Conservation (phyloP, 2,888 invertebrate species). For the Heliconius sara region DNA sequence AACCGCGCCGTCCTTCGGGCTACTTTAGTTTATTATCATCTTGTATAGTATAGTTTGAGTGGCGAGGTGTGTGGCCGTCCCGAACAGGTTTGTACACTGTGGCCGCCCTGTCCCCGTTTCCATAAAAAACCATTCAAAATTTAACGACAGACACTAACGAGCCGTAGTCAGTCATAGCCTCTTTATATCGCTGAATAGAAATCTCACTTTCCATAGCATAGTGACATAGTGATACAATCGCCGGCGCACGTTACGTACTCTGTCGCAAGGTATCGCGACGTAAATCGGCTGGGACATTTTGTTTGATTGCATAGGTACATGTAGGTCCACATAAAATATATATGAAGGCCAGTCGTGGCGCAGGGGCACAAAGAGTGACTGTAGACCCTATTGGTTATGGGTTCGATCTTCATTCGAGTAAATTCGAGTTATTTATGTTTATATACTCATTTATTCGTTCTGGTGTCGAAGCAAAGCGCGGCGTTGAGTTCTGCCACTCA, state of each 20-base stretch:
- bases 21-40: constrained; percentile 44
- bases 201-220: constrained; percentile 73
- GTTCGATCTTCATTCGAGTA: too few relatives aligned
- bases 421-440: too few relatives aligned
- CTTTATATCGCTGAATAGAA: constrained; percentile 63
- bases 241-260: constrained; percentile 55
- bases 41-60: constrained; percentile 38
- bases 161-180: constrained; percentile 53
- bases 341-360: too few relatives aligned
- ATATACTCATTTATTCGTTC: too few relatives aligned
- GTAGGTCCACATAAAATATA: too few relatives aligned
- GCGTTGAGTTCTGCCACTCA: too few relatives aligned
- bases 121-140: constrained; percentile 72
- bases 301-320: constrained; percentile 60
- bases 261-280: constrained; percentile 59
- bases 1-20: constrained; percentile 45
- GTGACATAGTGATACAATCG: constrained; percentile 67
- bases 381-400: too few relatives aligned
- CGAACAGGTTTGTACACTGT: constrained; percentile 68
- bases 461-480: too few relatives aligned
- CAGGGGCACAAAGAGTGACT: too few relatives aligned
- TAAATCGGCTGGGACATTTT: constrained; percentile 59
- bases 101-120: constrained; percentile 53
- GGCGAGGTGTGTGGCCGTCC: constrained; percentile 58
- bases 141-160: constrained; percentile 68